Percentiles rank a stretch among this genome's conserved stretches.
These are phyloP conservation scores for Rousettus madagascariensis DNA, from an alignment of 2,797 vertebrate genomes.

Conservation along the genomic window DNA sequence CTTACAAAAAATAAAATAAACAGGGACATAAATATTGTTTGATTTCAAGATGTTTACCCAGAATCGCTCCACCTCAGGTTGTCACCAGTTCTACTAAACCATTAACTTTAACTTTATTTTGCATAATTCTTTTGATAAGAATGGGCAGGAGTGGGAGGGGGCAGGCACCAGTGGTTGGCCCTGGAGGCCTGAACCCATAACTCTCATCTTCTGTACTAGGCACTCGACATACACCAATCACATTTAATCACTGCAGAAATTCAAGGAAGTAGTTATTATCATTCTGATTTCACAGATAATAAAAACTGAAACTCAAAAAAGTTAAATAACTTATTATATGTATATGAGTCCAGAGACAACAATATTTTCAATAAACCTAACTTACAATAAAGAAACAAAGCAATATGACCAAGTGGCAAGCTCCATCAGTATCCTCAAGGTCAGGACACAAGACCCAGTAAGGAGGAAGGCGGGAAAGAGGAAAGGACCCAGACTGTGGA, in stretches of 20 bases:
- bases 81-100: not conserved
- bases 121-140: not conserved
- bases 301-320: not conserved
- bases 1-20: constrained; percentile 3
- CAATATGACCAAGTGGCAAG: not conserved
- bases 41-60: not conserved
- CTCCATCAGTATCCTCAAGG: not conserved
- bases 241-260: not conserved
- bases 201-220: not conserved
- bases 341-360: not conserved
- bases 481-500: not conserved
- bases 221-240: not conserved
- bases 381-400: not conserved
- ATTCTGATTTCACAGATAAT: not conserved
- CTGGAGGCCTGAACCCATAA: not conserved
- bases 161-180: not conserved
- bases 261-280: not conserved
- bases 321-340: not conserved
- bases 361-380: constrained; percentile 5
- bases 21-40: not conserved
- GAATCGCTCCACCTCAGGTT: not conserved
- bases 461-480: not conserved
- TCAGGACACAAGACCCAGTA: not conserved
- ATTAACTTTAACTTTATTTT: constrained; percentile 2
- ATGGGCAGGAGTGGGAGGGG: fast-evolving